These are phyloP conservation scores for Nemopilema nomurai DNA, from an alignment of 30 jellyfish, hydroid and myxozoan genomes.

Conservation along the genomic window DNA sequence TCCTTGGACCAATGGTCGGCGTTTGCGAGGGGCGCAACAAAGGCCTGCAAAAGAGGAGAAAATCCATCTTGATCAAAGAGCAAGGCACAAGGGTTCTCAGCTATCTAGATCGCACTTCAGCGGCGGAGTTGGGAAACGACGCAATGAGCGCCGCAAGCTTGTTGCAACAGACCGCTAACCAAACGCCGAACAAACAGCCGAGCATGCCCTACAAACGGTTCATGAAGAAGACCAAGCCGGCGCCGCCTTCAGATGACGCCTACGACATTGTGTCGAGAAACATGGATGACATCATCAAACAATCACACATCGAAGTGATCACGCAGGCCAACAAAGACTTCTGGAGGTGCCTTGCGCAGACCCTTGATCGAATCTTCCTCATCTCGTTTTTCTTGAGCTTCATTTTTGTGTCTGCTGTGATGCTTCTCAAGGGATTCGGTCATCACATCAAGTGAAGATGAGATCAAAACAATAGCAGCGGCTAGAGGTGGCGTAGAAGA, in stretches of 20 bases:
- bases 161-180: slow-evolving; percentile 23
- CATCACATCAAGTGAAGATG: slow-evolving; percentile 55
- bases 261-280: slow-evolving; percentile 28
- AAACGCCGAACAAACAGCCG: slow-evolving; percentile 43
- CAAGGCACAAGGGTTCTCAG: slow-evolving; percentile 29
- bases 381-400: slow-evolving; percentile 68
- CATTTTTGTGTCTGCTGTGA: slow-evolving; percentile 79
- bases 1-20: slow-evolving; percentile 93
- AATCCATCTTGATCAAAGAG: slow-evolving; percentile 60
- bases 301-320: slow-evolving; percentile 59
- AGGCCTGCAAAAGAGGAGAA: slow-evolving; percentile 75
- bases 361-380: slow-evolving; percentile 84
- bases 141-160: slow-evolving; percentile 13
- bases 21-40: slow-evolving; percentile 77
- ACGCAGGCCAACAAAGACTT: slow-evolving; percentile 72
- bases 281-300: slow-evolving; percentile 48
- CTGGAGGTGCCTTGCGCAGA: slow-evolving; percentile 94
- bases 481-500: no score
- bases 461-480: no score
- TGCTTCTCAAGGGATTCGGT: slow-evolving; percentile 89
- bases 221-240: slow-evolving; percentile 21
- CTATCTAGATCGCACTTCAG: slow-evolving; percentile 24
- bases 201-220: slow-evolving; percentile 49
- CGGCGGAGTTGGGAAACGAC: slow-evolving; percentile 46
- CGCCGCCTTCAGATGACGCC: no score